Evolutionary conservation across 1,140 invertebrate species (phyloP).

Genomic region (Drosophila nebulosa): DNA sequence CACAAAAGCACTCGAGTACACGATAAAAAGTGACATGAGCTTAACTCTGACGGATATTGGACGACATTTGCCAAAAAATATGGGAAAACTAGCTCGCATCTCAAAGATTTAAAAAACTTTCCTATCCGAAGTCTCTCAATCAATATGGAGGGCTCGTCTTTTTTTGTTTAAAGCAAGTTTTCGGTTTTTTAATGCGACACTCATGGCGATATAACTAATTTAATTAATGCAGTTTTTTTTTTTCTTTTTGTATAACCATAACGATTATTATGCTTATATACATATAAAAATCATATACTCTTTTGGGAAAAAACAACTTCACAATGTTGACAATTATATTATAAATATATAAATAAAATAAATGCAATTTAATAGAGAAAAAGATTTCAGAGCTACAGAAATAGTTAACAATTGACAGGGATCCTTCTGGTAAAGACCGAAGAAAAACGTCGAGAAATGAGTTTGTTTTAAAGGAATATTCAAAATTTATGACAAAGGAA

Average conservation of each 20-base stretch:
- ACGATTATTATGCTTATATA: conserved; percentile 51
- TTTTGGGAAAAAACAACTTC: no score
- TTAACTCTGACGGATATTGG: background rate
- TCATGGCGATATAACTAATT: conserved; percentile 72
- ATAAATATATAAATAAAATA: no score
- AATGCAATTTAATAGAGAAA: no score
- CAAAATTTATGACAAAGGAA: no score
- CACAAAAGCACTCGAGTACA: background rate
- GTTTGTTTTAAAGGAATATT: no score
- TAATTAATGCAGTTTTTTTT: conserved; percentile 63
- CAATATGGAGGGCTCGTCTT: conserved; percentile 28
- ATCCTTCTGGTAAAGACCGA: no score
- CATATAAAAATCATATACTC: background rate
- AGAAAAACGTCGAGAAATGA: no score
- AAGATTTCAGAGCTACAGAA: no score
- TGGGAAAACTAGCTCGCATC: background rate
- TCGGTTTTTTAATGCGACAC: conserved; percentile 57
- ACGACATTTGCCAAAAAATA: conserved; percentile 31
- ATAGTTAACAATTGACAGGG: no score
- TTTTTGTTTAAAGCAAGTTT: conserved; percentile 24
- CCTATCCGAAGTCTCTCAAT: conserved; percentile 20
- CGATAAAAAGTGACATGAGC: conserved; percentile 30
- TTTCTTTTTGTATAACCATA: conserved; percentile 45
- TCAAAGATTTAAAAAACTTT: background rate
- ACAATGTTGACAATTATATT: no score